Conservation (phyloP, 2,888 invertebrate species). For the Polia nebulosa region DNA sequence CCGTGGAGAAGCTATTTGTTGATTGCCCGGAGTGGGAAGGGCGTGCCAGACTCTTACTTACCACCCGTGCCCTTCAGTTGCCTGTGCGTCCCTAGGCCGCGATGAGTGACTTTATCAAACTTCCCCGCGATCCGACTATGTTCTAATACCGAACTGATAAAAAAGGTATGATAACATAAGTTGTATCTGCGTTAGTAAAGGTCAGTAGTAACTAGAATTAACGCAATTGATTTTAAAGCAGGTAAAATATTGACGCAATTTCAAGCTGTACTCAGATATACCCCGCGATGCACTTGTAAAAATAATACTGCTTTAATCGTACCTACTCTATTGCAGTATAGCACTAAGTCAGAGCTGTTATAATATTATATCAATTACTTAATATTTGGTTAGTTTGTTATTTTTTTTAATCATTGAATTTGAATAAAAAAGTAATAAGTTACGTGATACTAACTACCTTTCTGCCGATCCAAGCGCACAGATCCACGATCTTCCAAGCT, state of each 20-base stretch:
- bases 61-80: too few species aligned
- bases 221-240: not conserved
- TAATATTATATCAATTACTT: not conserved
- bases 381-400: too few species aligned
- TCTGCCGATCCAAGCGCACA: slow-evolving; percentile 87
- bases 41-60: too few species aligned
- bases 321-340: not conserved
- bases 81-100: too few species aligned
- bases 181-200: not conserved
- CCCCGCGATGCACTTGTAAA: not conserved
- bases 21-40: too few species aligned
- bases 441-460: slow-evolving; percentile 76
- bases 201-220: slow-evolving; percentile 8
- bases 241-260: not conserved
- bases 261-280: not conserved
- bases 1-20: too few species aligned
- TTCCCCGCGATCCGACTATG: too few species aligned
- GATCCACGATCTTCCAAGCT: slow-evolving; percentile 82
- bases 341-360: not conserved
- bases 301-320: not conserved
- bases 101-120: too few species aligned
- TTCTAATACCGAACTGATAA: not conserved
- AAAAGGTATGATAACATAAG: slow-evolving; percentile 4
- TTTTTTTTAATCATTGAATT: too few species aligned
- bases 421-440: slow-evolving; percentile 14